Conservation (phyloP, 1,140 invertebrate genomes). For the Leptoteleia sp. region DNA sequence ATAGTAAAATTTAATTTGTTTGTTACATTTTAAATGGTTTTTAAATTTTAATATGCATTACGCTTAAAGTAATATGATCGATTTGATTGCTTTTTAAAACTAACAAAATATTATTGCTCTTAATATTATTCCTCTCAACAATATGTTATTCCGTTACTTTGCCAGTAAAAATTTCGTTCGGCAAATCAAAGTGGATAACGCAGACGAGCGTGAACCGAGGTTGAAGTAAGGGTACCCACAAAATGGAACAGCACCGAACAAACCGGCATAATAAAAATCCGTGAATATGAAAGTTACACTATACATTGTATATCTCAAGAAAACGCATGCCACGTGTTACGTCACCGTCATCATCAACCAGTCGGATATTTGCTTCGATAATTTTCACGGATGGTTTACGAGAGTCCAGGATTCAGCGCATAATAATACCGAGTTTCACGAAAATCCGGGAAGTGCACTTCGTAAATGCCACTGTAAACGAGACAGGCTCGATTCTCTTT, state of each 20-base stretch:
- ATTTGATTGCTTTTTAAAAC: too few relatives aligned
- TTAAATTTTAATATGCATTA: too few relatives aligned
- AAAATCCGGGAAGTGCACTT: constrained; percentile 68
- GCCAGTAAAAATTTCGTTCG: too few relatives aligned
- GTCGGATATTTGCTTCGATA: constrained; percentile 76
- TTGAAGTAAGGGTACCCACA: background rate
- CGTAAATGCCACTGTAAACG: constrained; percentile 54
- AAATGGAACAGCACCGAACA: constrained; percentile 4
- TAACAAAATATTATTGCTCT: too few relatives aligned
- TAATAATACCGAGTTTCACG: constrained; percentile 65
- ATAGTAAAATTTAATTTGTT: too few relatives aligned
- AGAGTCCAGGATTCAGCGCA: constrained; percentile 47
- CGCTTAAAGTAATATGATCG: too few relatives aligned
- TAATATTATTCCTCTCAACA: too few relatives aligned
- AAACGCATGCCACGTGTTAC: constrained; percentile 33
- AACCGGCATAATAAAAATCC: constrained; percentile 16
- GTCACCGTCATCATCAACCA: constrained; percentile 22
- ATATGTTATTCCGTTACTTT: too few relatives aligned
- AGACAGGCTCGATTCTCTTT: constrained; percentile 59
- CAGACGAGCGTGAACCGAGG: constrained; percentile 4
- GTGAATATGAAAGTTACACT: constrained; percentile 10
- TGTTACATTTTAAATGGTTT: too few relatives aligned
- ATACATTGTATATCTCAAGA: too few relatives aligned
- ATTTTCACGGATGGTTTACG: constrained; percentile 74
- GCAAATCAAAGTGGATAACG: constrained; percentile 24